Percentiles rank a stretch among this genome's conserved stretches.
These are phyloP conservation scores for Thamnaconus septentrionalis DNA, from an alignment of 2,113 vertebrate species.

Conservation along the genomic window DNA sequence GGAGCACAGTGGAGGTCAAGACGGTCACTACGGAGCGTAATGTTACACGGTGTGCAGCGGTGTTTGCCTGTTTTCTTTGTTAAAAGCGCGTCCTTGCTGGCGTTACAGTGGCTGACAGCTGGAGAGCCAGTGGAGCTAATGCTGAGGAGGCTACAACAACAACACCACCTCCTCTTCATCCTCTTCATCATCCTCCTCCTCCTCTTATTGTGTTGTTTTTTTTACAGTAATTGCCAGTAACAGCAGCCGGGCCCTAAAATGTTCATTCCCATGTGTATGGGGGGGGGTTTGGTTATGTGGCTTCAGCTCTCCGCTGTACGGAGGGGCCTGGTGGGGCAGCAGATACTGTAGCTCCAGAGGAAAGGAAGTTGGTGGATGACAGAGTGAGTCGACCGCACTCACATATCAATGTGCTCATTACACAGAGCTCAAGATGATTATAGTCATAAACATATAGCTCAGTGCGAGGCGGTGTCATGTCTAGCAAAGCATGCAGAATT, in stretches of 20 bases:
- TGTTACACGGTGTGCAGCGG: neutral
- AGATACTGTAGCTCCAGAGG: slow-evolving; percentile 17
- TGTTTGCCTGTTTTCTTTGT: no score
- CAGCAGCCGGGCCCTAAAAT: no score
- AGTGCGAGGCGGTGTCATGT: neutral
- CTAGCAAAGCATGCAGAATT: no score
- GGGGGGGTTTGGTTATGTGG: neutral
- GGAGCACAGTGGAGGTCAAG: accelerated
- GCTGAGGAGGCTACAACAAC: slow-evolving; percentile 19
- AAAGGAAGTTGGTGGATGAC: slow-evolving; percentile 19
- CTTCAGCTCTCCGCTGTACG: neutral
- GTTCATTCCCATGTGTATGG: no score
- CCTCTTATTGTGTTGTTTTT: no score
- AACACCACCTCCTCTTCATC: slow-evolving; percentile 22
- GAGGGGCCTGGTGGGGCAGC: slow-evolving; percentile 37
- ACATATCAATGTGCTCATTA: neutral
- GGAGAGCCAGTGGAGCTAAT: slow-evolving; percentile 19
- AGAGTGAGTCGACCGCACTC: slow-evolving; percentile 12
- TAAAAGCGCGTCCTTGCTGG: neutral
- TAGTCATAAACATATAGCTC: neutral
- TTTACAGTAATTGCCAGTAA: no score
- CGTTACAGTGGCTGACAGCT: slow-evolving; percentile 54
- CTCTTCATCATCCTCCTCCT: neutral
- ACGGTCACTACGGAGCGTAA: neutral
- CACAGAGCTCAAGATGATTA: neutral